Evolutionary conservation across 2,113 vertebrate genomes (phyloP).

Genomic region (Dunckerocampus dactyliophorus): DNA sequence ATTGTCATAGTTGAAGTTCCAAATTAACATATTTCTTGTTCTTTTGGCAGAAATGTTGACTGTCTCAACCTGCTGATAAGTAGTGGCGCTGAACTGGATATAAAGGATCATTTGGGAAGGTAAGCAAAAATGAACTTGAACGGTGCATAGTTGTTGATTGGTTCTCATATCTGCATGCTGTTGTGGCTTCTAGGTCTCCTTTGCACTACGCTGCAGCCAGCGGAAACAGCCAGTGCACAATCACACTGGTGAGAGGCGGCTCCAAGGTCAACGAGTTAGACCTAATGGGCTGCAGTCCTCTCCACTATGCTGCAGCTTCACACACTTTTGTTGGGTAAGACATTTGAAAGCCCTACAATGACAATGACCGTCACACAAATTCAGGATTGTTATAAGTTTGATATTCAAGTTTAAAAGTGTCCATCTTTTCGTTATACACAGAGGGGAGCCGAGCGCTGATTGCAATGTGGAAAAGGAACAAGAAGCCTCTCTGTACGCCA

Average conservation of each 20-base stretch:
- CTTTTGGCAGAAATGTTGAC: conserved; percentile 81
- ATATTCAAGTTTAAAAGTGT: background rate
- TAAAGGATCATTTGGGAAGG: conserved; percentile 90
- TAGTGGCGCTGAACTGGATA: conserved; percentile 83
- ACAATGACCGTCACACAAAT: background rate
- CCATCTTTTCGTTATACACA: conserved; percentile 37
- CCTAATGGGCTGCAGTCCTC: conserved; percentile 85
- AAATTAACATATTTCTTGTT: background rate
- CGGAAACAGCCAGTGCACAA: conserved; percentile 85
- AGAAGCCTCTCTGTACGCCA: conserved; percentile 88
- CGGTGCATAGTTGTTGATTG: too few species aligned
- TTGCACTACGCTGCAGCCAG: conserved; percentile 93
- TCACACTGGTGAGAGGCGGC: conserved; percentile 84
- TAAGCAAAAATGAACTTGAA: conserved; percentile 33
- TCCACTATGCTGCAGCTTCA: conserved; percentile 91
- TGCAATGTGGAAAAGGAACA: conserved; percentile 78
- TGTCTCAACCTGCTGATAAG: conserved; percentile 92
- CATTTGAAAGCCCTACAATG: background rate
- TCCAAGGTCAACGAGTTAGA: conserved; percentile 84
- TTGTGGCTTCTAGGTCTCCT: conserved; percentile 74
- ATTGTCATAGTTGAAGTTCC: background rate
- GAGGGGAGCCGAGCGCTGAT: conserved; percentile 74
- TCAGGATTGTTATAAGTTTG: background rate
- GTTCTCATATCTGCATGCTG: background rate
- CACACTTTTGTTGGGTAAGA: conserved; percentile 86